Evolutionary conservation across 2,113 vertebrate species (phyloP), one percentile per base, ranked within the genome.

Genomic region (Paratilapia polleni): DNA sequence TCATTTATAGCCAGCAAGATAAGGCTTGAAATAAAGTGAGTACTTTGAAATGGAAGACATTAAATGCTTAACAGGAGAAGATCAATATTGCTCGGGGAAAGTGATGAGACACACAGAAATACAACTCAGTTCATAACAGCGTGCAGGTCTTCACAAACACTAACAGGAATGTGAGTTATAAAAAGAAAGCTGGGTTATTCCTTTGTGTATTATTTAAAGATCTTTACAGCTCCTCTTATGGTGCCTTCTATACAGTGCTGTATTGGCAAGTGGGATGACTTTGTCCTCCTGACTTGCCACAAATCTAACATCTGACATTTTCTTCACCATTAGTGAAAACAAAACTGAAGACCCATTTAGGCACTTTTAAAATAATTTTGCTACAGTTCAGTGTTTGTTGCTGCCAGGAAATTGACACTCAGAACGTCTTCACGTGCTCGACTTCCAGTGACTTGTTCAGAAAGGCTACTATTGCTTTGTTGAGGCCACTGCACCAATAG

Each of bases 391-490:
- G 93, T 92, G 89, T 77, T 90, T 75, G 78, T 81, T 88, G 91
- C 83, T 85, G 91, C 82, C 89, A 84, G 47, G 73, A 78, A 79
- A 85, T 74, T 12, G 31, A 83, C 63, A 77, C 85, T 59, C 58
- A 56, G 87, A 88, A 77, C 31, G 84, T 91, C 85, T 86, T 73
- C 54, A 75, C 41, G 14, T 84, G 26, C 64, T 75, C 31, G n/a
- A 82, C 61, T 68, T 89, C 84, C 85, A 57, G 82, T 76, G 78
- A 89, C 57, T 83, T 91, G 88, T 88, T 94, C 83, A 81, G 77
- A 89, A 88, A 93, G 80, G 82, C 87, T 91, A 68, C 89, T 95
- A 94, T 95, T 95, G 94, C 93, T 94, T 88, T 78, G 77, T 91
- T 75, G 91, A 92, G 91, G 87, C 90, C 52, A 22, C 80, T 80